These are phyloP conservation scores for Andrena bicolor DNA, from an alignment of 2,888 invertebrate species.

Conservation along the genomic window DNA sequence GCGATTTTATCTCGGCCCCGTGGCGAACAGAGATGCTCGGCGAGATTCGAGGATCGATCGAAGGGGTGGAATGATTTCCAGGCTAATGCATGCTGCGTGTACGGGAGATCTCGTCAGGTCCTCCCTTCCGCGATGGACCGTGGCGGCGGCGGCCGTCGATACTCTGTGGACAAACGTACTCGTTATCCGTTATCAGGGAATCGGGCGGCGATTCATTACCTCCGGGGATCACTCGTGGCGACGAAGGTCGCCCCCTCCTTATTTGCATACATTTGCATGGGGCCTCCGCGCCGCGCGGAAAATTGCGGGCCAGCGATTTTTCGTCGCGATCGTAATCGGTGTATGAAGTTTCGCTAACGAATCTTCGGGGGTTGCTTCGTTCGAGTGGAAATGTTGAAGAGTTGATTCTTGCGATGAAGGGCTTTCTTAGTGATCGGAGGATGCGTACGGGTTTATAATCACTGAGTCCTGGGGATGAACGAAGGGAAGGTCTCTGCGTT, in stretches of 20 bases:
- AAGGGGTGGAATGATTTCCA: conserved; percentile 53
- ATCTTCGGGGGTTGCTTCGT: neutral
- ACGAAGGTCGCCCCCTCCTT: conserved; percentile 12
- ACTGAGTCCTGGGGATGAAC: too few relatives aligned
- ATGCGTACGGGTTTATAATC: too few relatives aligned
- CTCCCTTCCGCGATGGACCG: neutral
- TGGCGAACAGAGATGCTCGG: conserved; percentile 38
- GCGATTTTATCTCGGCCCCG: conserved; percentile 65
- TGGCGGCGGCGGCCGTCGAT: neutral
- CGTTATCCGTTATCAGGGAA: conserved; percentile 57
- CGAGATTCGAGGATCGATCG: conserved; percentile 56
- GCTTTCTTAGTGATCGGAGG: too few relatives aligned
- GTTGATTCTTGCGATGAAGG: neutral
- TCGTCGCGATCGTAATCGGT: conserved; percentile 13
- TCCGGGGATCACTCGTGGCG: conserved; percentile 11
- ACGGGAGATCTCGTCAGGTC: conserved; percentile 39
- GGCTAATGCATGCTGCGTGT: conserved; percentile 51
- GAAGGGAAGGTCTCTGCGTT: too few relatives aligned
- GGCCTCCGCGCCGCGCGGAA: neutral
- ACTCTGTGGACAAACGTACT: conserved; percentile 33
- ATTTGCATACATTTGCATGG: conserved; percentile 39
- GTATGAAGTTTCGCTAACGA: conserved; percentile 5
- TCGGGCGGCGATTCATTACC: conserved; percentile 40
- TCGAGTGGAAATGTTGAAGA: neutral
- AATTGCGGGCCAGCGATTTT: neutral